phyloP scores from a whole-genome alignment of 1,140 invertebrate species.

The Dreissena rostriformis region DNA sequence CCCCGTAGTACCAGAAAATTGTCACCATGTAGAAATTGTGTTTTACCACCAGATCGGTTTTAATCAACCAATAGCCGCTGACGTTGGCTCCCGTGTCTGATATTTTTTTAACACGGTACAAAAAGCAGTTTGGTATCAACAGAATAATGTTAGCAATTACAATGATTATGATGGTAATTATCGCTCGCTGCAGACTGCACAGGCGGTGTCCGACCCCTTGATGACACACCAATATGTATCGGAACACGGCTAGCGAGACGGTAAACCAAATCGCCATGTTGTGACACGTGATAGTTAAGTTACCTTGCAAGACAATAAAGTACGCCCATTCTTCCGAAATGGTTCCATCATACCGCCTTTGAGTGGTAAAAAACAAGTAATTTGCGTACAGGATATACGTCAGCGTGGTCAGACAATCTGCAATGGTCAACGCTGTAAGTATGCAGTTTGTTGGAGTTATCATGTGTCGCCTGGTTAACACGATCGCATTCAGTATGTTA shows the following conservation, averaged over 20 bases:
- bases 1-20: conserved; percentile 91
- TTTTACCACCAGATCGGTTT: conserved; percentile 54
- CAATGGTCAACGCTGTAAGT: too few species aligned
- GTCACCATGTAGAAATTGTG: conserved; percentile 62
- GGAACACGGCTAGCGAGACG: too few species aligned
- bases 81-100: conserved; percentile 2
- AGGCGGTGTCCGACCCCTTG: too few species aligned
- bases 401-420: too few species aligned
- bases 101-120: conserved; percentile 64
- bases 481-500: too few species aligned
- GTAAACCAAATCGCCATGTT: too few species aligned
- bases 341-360: conserved; percentile 40
- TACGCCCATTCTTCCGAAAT: conserved; percentile 73
- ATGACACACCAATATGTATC: too few species aligned
- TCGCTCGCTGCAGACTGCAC: too few species aligned
- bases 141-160: conserved; percentile 88
- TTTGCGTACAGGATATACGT: conserved; percentile 92
- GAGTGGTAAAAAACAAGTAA: conserved; percentile 82
- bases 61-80: conserved; percentile 64
- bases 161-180: conserved; percentile 88
- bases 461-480: too few species aligned
- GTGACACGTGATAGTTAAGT: conserved; percentile 91
- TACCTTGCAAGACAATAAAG: conserved; percentile 75
- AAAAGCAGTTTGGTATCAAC: conserved; percentile 88
- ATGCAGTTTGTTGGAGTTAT: too few species aligned